Conservation (phyloP, 2,888 invertebrate species). For the Drosophila ustulata region DNA sequence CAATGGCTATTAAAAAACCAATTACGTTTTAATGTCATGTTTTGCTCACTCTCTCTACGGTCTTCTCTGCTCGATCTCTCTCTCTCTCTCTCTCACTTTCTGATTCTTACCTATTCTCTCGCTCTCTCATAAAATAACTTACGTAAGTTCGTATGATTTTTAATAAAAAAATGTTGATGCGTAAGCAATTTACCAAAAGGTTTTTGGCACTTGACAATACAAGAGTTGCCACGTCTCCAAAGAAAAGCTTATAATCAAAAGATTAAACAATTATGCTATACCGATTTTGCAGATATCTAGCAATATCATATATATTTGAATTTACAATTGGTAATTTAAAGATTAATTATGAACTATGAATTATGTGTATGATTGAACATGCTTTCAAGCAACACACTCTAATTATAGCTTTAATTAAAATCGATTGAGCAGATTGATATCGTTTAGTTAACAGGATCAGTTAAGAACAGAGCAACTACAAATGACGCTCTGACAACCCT, state of each 20-base stretch:
- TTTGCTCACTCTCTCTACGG: slow-evolving; percentile 8
- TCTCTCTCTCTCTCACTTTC: slow-evolving; percentile 17
- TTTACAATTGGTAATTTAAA: too few species aligned
- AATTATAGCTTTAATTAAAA: too few species aligned
- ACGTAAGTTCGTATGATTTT: slow-evolving; percentile 25
- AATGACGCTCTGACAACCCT: slow-evolving; percentile 38
- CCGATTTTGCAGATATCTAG: too few species aligned
- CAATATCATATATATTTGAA: too few species aligned
- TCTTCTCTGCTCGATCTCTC: background rate
- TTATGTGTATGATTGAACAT: too few species aligned
- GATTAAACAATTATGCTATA: too few species aligned
- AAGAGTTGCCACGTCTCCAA: slow-evolving; percentile 50
- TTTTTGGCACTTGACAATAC: slow-evolving; percentile 39
- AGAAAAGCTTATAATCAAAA: background rate
- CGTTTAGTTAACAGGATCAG: background rate
- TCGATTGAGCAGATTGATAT: too few species aligned
- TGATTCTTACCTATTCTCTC: slow-evolving; percentile 8
- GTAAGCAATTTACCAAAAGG: slow-evolving; percentile 65
- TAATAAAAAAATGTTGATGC: slow-evolving; percentile 35
- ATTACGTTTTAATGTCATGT: slow-evolving; percentile 75
- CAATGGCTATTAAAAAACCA: slow-evolving; percentile 77
- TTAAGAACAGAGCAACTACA: background rate
- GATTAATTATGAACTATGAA: too few species aligned
- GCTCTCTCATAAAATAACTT: slow-evolving; percentile 14
- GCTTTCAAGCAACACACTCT: too few species aligned